A percentile compares a stretch with the other conserved stretches of the same genome.
Conservation (phyloP, 2,888 invertebrate genomes). For the Eutolmus rufibarbis region DNA sequence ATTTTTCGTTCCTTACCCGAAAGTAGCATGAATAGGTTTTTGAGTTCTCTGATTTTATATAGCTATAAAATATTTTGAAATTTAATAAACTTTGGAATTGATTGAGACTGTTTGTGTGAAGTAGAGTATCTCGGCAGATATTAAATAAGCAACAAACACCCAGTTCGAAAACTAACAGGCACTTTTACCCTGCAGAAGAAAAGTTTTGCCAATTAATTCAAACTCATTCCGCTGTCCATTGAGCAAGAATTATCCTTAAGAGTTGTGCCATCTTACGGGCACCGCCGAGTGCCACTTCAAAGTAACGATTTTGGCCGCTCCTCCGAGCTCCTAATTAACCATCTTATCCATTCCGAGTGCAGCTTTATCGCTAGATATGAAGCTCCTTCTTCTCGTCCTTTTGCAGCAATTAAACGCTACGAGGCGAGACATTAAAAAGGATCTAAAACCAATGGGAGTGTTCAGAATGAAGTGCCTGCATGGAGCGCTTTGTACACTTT, state of each 20-base stretch:
- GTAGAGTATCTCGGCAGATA: not conserved
- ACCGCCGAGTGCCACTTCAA: not conserved
- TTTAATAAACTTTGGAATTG: no score
- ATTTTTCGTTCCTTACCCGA: no score
- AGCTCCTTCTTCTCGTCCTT: not conserved
- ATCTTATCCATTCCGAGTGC: conserved; percentile 11
- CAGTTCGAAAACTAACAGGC: not conserved
- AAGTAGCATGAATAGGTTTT: no score
- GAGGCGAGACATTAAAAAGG: conserved; percentile 26
- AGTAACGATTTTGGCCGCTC: not conserved
- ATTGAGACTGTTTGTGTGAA: no score
- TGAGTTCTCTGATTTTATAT: no score
- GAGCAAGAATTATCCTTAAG: not conserved
- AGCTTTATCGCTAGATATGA: not conserved
- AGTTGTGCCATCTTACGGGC: not conserved
- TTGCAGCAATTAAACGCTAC: conserved; percentile 15
- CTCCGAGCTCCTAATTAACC: not conserved
- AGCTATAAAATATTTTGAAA: no score
- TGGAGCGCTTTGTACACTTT: conserved; percentile 15
- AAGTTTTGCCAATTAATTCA: not conserved
- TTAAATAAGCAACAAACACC: not conserved
- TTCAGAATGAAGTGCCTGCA: conserved; percentile 24
- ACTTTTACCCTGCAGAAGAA: not conserved
- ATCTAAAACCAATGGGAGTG: conserved; percentile 25
- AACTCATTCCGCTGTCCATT: not conserved